phyloP scores from a whole-genome alignment of 2,797 vertebrate genomes.

The Notoglanidium macrostoma region DNA sequence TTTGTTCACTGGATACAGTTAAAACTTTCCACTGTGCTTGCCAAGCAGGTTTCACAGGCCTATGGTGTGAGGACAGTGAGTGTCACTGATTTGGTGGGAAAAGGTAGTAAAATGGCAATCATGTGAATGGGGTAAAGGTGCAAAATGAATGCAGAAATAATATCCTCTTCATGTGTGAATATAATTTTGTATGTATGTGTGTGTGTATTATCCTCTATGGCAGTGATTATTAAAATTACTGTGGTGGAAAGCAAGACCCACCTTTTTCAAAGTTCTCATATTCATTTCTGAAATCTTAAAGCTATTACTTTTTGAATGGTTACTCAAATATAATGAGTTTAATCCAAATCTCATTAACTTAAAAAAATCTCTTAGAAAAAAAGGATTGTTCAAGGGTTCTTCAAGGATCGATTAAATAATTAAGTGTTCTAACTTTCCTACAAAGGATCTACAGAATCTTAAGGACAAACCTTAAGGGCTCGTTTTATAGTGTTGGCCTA shows the following conservation, averaged over 20 bases:
- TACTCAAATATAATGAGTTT: background rate
- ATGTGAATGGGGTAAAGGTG: background rate
- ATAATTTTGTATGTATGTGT: background rate
- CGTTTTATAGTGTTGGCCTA: background rate
- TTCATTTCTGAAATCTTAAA: background rate
- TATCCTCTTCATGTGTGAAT: background rate
- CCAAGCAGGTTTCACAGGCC: conserved; percentile 77
- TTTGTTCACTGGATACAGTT: conserved; percentile 70
- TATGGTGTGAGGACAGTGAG: conserved; percentile 81
- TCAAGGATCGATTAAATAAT: background rate
- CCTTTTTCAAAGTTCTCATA: background rate
- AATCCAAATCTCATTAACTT: background rate
- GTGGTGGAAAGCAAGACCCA: background rate
- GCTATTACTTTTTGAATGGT: background rate
- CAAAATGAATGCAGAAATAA: background rate
- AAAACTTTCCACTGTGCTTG: conserved; percentile 77
- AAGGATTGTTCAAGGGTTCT: background rate
- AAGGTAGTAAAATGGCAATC: background rate
- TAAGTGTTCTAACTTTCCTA: background rate
- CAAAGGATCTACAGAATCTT: background rate
- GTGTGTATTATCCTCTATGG: background rate
- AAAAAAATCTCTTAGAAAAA: background rate
- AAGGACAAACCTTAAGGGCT: too few relatives aligned
- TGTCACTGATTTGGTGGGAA: conserved; percentile 50
- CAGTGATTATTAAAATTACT: background rate